Percentiles rank a stretch among this genome's conserved stretches.
Conservation (phyloP, 2,797 vertebrate species). For the Todus mexicanus region DNA sequence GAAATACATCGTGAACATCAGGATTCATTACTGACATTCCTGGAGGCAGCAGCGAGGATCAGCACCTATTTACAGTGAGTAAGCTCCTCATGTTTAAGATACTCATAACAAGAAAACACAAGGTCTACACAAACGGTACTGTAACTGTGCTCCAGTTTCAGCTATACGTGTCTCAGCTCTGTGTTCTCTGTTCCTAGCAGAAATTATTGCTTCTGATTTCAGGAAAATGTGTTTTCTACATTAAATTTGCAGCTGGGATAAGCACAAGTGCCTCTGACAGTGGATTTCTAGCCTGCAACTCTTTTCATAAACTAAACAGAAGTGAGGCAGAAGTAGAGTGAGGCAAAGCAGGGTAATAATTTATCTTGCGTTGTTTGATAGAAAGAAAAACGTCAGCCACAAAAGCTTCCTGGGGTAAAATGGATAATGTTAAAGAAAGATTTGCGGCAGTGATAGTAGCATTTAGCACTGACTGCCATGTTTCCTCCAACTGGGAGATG, state of each 20-base stretch:
- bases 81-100: not conserved
- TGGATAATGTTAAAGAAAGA: conserved; percentile 22
- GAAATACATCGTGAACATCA: not conserved
- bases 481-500: not conserved
- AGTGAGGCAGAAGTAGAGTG: not conserved
- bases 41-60: not conserved
- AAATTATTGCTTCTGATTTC: not conserved
- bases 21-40: not conserved
- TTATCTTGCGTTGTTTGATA: conserved; percentile 4
- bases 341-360: conserved; percentile 11
- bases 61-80: not conserved
- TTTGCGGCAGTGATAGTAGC: not conserved
- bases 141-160: not conserved
- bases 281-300: not conserved
- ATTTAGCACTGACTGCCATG: not conserved
- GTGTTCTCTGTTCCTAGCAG: not conserved
- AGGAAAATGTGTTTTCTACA: not conserved
- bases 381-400: conserved; percentile 9
- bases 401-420: conserved; percentile 26
- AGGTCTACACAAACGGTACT: not conserved
- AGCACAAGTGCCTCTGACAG: not conserved
- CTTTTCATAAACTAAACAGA: not conserved
- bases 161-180: not conserved
- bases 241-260: not conserved
- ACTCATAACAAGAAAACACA: not conserved